phyloP scores from a whole-genome alignment of 2,888 invertebrate species.

The Thereva unica region DNA sequence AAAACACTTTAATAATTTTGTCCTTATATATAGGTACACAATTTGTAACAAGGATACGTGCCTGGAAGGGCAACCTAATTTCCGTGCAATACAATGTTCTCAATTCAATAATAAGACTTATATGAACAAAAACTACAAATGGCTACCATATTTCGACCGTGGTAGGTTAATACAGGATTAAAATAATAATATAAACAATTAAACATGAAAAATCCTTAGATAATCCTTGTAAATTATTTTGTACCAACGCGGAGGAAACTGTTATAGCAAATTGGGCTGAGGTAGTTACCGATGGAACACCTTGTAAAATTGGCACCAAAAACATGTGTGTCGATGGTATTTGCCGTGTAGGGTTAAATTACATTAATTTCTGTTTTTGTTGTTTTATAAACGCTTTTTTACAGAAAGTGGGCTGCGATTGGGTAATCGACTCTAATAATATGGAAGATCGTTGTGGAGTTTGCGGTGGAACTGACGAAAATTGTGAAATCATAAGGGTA shows the following conservation, averaged over 20 bases:
- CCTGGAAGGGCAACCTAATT: slow-evolving; percentile 70
- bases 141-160: slow-evolving; percentile 76
- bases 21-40: slow-evolving; percentile 62
- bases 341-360: slow-evolving; percentile 65
- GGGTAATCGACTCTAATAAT: slow-evolving; percentile 78
- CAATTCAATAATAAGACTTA: slow-evolving; percentile 70
- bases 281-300: slow-evolving; percentile 80
- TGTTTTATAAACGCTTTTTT: slow-evolving; percentile 5
- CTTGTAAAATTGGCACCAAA: slow-evolving; percentile 78
- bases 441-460: slow-evolving; percentile 84
- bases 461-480: slow-evolving; percentile 82
- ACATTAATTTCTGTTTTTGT: neutral
- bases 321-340: slow-evolving; percentile 83
- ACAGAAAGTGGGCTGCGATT: slow-evolving; percentile 89
- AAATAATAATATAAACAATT: neutral
- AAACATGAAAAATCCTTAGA: slow-evolving; percentile 57
- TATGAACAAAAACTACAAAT: slow-evolving; percentile 70
- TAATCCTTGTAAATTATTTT: slow-evolving; percentile 81
- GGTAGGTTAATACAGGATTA: slow-evolving; percentile 58
- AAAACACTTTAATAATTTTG: too few species aligned
- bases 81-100: slow-evolving; percentile 77
- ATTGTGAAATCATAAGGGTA: slow-evolving; percentile 72
- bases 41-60: slow-evolving; percentile 82
- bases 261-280: slow-evolving; percentile 76
- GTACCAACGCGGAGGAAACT: slow-evolving; percentile 75